Evolutionary conservation across 2,888 invertebrate genomes (phyloP).

Genomic region (Plagodis dolabraria): DNA sequence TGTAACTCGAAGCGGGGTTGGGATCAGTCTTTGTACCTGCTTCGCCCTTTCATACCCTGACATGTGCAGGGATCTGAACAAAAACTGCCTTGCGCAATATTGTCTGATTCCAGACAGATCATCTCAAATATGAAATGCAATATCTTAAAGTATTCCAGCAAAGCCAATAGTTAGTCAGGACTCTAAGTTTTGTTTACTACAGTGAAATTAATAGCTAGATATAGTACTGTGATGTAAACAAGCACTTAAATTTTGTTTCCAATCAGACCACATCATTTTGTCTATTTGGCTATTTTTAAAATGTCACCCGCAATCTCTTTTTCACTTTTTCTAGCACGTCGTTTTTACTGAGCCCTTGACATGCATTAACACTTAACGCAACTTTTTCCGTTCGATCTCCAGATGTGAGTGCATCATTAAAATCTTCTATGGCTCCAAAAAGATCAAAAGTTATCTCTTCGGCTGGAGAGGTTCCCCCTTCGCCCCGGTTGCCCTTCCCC

Average conservation of each 20-base stretch:
- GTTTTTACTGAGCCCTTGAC: conserved; percentile 77
- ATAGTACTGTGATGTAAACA: conserved; percentile 19
- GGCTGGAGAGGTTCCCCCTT: conserved; percentile 66
- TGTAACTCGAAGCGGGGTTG: conserved; percentile 79
- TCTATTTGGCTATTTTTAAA: conserved; percentile 71
- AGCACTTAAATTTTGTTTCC: conserved; percentile 50
- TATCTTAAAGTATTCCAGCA: background rate
- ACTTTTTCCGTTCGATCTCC: conserved; percentile 78
- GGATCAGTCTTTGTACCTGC: conserved; percentile 76
- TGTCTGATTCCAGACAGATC: conserved; percentile 60
- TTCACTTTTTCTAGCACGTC: conserved; percentile 76
- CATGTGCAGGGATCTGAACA: conserved; percentile 70
- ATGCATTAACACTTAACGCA: conserved; percentile 82
- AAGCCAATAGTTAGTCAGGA: too few relatives aligned
- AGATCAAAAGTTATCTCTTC: conserved; percentile 84
- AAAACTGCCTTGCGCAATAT: conserved; percentile 79
- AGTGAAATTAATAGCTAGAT: too few relatives aligned
- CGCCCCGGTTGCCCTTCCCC: conserved; percentile 62
- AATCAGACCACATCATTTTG: conserved; percentile 55
- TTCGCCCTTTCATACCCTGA: conserved; percentile 70
- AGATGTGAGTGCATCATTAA: conserved; percentile 83
- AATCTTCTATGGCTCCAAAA: conserved; percentile 80
- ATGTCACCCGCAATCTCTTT: conserved; percentile 77
- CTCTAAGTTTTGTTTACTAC: too few relatives aligned
- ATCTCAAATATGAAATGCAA: conserved; percentile 61